phyloP scores from a whole-genome alignment of 1,140 invertebrate genomes.

The Drosophila pachea region DNA sequence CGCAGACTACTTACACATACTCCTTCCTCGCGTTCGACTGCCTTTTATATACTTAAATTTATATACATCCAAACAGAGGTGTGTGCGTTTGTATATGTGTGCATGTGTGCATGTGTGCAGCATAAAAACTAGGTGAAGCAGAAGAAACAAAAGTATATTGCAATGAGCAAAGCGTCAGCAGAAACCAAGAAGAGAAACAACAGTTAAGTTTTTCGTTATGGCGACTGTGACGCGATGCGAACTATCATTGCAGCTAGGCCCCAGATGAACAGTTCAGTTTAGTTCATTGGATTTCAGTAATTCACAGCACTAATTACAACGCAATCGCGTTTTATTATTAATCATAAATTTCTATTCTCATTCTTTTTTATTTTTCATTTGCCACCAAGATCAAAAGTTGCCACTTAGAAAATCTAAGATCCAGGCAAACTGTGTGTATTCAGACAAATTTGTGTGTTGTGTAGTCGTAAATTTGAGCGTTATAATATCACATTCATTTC shows the following conservation, averaged over 20 bases:
- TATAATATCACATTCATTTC: conserved; percentile 42
- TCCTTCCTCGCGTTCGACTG: not conserved
- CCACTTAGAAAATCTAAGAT: conserved; percentile 16
- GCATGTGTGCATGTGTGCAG: conserved; percentile 48
- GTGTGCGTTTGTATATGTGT: conserved; percentile 22
- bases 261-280: conserved; percentile 41
- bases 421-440: conserved; percentile 37
- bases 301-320: conserved; percentile 28
- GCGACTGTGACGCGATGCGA: conserved; percentile 31
- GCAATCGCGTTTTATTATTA: conserved; percentile 33
- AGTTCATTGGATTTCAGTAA: conserved; percentile 52
- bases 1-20: conserved; percentile 25
- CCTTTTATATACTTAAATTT: conserved; percentile 5
- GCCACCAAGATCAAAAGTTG: conserved; percentile 11
- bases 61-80: conserved; percentile 12
- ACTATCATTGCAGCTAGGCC: conserved; percentile 53
- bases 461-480: conserved; percentile 46
- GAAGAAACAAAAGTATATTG: conserved; percentile 56
- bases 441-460: conserved; percentile 20
- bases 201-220: conserved; percentile 59
- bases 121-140: conserved; percentile 65
- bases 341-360: not conserved
- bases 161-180: conserved; percentile 51
- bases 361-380: conserved; percentile 15
- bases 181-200: conserved; percentile 44